Base-by-base conservation (phyloP, 2,113 vertebrate genomes). In the Eulemur macaco region DNA sequence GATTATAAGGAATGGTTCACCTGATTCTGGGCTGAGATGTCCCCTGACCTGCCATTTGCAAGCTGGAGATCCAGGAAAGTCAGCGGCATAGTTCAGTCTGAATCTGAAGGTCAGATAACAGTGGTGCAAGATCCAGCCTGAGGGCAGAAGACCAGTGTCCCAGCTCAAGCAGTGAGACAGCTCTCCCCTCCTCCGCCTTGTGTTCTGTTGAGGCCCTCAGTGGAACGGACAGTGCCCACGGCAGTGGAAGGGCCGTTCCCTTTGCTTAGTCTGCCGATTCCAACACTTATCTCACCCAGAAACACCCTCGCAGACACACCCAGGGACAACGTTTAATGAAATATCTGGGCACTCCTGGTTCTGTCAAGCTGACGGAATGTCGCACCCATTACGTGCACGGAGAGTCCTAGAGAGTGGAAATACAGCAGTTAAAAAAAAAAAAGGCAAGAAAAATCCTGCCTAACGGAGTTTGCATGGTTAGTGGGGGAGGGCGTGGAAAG, bases 201-300 rank as follows among this genome's bases (percentile, higher is more conserved):
- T 23, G 20, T 37, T 34, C 31, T n/a, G 3, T 60, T 18, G 39
- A 10, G 31, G 37, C 14, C 66, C 39, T n/a, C 39, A 20, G 0
- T 8, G 0, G 3, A 4, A 0, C 3, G 52, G 11, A 23, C 29
- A 12, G 21, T 15, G 4, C 8, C 8, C 34, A 39, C 34, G 23
- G 20, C 2, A 0, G 1, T 5, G 21, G 10, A 12, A 60, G 39
- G 3, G 54, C 54, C 6, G 23, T 0, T 29, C 50, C 74, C 66
- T 50, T 31, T 50, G 47, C 31, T 45, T 52, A 50, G 52, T 37
- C 42, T 45, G 5, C 2, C 14, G 50, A 23, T 31, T 10, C 89
- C 23, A n/a, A 34, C 34, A 39, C 10, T 47, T 17, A n/a, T 23
- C 29, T 71, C 9, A 2, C 27, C 50, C 25, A 63, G 45, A 90